Percentiles rank a stretch among this genome's conserved stretches.
Conservation (phyloP, 1,140 invertebrate species). For the Aphidius gifuensis region DNA sequence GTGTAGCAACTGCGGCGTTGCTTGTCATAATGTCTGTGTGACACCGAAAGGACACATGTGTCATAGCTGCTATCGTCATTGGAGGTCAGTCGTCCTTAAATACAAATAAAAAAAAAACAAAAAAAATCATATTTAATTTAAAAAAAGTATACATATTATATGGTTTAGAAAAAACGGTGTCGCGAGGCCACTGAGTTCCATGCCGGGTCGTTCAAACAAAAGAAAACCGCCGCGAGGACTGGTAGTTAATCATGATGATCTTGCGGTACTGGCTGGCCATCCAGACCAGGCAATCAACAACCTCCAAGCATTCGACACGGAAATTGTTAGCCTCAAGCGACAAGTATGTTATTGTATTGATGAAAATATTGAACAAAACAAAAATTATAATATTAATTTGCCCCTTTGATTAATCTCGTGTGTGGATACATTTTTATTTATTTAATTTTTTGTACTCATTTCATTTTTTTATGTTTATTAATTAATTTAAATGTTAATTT, state of each 20-base stretch:
- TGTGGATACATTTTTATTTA: constrained; percentile 53
- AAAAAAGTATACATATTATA: constrained; percentile 16
- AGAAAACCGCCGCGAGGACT: constrained; percentile 92
- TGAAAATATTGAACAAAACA: no score
- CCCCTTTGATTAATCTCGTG: constrained; percentile 16
- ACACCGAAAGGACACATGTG: constrained; percentile 76
- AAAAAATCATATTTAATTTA: background rate
- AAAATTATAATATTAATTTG: no score
- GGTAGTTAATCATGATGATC: constrained; percentile 95
- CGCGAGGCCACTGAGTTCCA: constrained; percentile 54
- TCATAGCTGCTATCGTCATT: constrained; percentile 76
- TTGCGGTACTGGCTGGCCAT: constrained; percentile 77
- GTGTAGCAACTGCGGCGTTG: constrained; percentile 77
- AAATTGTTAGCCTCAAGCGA: constrained; percentile 89
- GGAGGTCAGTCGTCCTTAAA: constrained; percentile 62
- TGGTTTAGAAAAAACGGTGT: constrained; percentile 53
- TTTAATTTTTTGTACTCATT: constrained; percentile 20
- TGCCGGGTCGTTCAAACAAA: constrained; percentile 75
- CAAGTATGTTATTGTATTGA: constrained; percentile 68
- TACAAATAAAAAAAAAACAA: constrained; percentile 14
- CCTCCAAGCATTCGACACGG: constrained; percentile 86
- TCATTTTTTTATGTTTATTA: constrained; percentile 24
- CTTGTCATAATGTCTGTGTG: constrained; percentile 67
- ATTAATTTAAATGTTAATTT: no score
- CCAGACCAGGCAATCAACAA: constrained; percentile 76